Base-by-base conservation (phyloP, 2,113 vertebrate genomes). In the Pollimyrus isidori region DNA sequence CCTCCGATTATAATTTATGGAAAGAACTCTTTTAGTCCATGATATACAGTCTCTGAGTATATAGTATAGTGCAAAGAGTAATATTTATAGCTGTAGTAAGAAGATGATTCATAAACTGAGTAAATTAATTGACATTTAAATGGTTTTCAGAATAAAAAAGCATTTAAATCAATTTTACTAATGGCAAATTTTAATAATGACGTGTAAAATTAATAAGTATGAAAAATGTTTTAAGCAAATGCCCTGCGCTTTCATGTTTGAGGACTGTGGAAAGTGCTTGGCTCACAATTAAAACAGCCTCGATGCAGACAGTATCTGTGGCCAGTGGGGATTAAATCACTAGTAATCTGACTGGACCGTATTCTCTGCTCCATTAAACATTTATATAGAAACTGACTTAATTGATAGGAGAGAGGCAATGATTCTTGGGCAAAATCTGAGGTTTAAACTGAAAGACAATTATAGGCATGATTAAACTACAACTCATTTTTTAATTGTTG, bases 111-210 rank as follows among this genome's bases (percentile, higher is more conserved):
- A 80, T 39, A 17, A 35, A 76, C 69, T 76, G 69, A 35, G 35
- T 39, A 35, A 76, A 39, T 39, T 76, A 42, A 80, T 19, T 17
- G 39, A 80, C 35, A 69, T 10, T 69, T 42, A 80, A 42, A 35
- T 42, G 5, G 13, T 42, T 80, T 35, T 80, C 15, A 11, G 73
- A 39, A 19, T 80, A 39, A 80, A 80, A 62, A 80, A 42, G 13
- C 73, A 80, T 80, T 73, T 80, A 30, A 80, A 84, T 84, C 82
- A 84, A 84, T 84, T 84, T 82, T 19, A 82, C 39, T 45, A 84
- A 84, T 84, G 48, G 39, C 82, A 48, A 84, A 84, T 84, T 35
- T 69, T 69, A 69, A 84, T 46, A 23, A 46, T 42, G 56, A 84
- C 42, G 19, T 84, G 45, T 48, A 84, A 84, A 45, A 48, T 23